Percentiles rank a stretch among this genome's conserved stretches.
These are phyloP conservation scores for Avahi laniger DNA, from an alignment of 2,797 vertebrate species.

Conservation along the genomic window DNA sequence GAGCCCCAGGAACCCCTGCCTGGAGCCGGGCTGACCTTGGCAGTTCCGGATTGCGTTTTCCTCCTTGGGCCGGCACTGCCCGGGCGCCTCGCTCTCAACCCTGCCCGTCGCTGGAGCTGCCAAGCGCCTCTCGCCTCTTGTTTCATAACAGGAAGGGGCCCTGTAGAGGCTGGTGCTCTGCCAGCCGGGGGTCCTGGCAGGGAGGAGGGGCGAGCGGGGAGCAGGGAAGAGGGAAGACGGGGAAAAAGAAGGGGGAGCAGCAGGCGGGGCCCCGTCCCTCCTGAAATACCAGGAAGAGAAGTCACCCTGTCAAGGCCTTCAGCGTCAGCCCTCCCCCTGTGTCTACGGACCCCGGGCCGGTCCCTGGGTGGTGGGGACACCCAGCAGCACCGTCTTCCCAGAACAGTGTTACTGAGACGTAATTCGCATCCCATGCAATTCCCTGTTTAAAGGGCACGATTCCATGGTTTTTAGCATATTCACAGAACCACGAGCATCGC, in stretches of 20 bases:
- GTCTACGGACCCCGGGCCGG: not conserved
- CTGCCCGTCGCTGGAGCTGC: not conserved
- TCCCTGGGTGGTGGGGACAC: too few species aligned
- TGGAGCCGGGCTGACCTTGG: not conserved
- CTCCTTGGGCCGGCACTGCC: not conserved
- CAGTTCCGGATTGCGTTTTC: not conserved
- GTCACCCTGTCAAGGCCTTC: accelerated
- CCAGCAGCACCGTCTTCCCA: too few species aligned
- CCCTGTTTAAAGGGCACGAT: accelerated
- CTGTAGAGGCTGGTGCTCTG: not conserved
- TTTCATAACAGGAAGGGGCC: not conserved
- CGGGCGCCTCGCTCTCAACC: accelerated
- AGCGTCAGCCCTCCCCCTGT: not conserved
- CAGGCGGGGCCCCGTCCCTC: accelerated
- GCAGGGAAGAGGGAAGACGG: too few species aligned
- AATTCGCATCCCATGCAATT: accelerated
- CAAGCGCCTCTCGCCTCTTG: accelerated
- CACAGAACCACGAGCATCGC: accelerated
- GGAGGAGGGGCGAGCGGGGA: not conserved
- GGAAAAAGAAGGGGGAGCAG: accelerated
- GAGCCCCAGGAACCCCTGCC: not conserved
- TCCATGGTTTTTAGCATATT: accelerated
- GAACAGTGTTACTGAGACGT: not conserved
- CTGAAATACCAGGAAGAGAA: not conserved
- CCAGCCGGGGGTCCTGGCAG: not conserved